Evolutionary conservation across 2,888 invertebrate species (phyloP).

Genomic region (Tiphia femorata): DNA sequence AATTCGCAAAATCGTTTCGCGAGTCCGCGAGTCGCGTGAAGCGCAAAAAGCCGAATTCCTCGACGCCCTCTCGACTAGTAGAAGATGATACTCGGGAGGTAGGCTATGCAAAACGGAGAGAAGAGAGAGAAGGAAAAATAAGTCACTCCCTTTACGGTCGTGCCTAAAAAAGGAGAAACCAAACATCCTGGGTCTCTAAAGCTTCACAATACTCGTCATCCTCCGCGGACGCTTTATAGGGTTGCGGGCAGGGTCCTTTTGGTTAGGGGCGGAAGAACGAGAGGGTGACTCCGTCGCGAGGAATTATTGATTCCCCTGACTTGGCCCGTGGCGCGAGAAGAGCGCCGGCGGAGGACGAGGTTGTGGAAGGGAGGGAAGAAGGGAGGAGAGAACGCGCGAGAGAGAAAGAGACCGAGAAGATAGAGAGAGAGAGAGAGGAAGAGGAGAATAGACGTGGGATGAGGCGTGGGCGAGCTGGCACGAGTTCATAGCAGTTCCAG

Average conservation of each 20-base stretch:
- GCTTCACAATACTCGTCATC: constrained; percentile 26
- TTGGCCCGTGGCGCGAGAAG: constrained; percentile 44
- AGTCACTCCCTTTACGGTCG: no score
- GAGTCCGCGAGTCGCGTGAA: no score
- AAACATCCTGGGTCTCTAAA: background rate
- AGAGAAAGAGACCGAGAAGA: no score
- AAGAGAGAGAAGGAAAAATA: no score
- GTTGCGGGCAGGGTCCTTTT: constrained; percentile 41
- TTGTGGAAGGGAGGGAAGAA: constrained; percentile 38
- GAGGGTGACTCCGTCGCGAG: constrained; percentile 58
- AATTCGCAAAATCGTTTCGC: no score
- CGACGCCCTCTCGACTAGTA: no score
- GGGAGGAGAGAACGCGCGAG: background rate
- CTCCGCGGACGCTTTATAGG: constrained; percentile 43
- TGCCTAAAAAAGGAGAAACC: no score
- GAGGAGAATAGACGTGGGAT: constrained; percentile 41
- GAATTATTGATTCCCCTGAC: constrained; percentile 66
- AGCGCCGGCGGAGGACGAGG: no score
- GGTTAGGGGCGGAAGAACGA: constrained; percentile 55
- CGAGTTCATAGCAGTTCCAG: constrained; percentile 38
- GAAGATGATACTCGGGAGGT: no score
- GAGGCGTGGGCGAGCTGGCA: constrained; percentile 28
- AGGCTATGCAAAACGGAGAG: no score
- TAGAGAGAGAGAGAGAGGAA: no score
- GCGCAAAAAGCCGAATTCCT: no score